These are phyloP conservation scores for Melanocharis versteri DNA, from an alignment of 2,113 vertebrate genomes.

Conservation along the genomic window DNA sequence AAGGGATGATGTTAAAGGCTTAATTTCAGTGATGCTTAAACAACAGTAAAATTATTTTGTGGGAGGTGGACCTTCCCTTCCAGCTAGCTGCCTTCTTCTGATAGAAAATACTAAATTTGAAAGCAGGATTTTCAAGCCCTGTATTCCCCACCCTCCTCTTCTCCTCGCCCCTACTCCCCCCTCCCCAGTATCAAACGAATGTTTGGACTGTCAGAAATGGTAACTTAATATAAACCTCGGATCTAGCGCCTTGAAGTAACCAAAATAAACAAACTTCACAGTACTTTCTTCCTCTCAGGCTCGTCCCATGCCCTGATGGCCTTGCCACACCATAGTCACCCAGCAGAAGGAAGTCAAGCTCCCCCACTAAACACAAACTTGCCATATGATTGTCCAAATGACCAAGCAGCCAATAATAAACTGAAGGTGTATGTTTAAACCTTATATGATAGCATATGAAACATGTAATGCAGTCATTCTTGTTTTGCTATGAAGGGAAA, in stretches of 20 bases:
- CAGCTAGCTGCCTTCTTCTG: background rate
- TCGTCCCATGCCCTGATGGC: background rate
- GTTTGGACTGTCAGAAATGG: background rate
- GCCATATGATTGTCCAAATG: background rate
- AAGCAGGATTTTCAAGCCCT: background rate
- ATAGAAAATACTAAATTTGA: background rate
- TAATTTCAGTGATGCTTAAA: background rate
- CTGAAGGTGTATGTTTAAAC: background rate
- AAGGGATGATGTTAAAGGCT: background rate
- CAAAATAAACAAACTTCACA: background rate
- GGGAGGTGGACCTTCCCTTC: background rate
- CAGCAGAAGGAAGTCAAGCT: background rate
- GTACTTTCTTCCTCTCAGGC: background rate
- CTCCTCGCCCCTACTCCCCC: accelerated
- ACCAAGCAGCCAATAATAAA: background rate
- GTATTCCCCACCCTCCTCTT: background rate
- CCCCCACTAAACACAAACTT: background rate
- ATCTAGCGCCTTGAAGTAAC: background rate
- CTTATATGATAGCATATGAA: background rate
- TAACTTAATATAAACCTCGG: background rate
- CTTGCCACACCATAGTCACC: background rate
- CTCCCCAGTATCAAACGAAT: background rate
- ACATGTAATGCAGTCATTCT: background rate
- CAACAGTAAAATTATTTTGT: background rate
- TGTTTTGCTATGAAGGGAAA: background rate